phyloP scores from a whole-genome alignment of 2,113 vertebrate species.

The Callocephalon fimbriatum region DNA sequence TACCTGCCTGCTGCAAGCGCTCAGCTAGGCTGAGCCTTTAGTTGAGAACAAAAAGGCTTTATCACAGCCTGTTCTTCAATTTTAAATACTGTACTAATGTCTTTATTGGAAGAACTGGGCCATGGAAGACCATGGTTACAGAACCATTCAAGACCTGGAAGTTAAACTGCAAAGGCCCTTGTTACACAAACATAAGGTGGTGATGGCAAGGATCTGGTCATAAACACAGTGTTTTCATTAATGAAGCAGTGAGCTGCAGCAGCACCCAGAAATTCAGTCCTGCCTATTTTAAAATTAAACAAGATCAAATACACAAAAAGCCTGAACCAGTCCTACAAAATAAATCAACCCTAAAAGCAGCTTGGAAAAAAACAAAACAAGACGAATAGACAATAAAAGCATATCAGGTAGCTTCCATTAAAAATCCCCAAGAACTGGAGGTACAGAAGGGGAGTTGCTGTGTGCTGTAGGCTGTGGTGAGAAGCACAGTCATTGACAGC shows the following conservation, averaged over 20 bases:
- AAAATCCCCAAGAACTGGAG: accelerated
- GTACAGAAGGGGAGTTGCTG: accelerated
- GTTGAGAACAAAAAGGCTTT: background rate
- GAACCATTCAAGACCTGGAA: accelerated
- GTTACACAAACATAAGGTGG: accelerated
- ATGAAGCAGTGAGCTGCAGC: background rate
- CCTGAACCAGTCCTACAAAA: background rate
- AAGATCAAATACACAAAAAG: background rate
- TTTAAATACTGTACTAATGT: accelerated
- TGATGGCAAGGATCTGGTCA: background rate
- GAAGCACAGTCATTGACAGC: accelerated
- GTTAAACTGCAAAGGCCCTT: accelerated
- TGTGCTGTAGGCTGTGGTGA: accelerated
- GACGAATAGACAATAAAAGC: background rate
- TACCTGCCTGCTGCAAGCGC: accelerated
- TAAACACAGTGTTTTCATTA: accelerated
- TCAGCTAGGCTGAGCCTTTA: background rate
- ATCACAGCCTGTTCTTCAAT: accelerated
- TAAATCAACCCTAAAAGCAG: background rate
- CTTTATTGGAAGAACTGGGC: accelerated
- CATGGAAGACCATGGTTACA: accelerated
- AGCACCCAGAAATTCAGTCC: background rate
- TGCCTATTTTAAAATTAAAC: background rate
- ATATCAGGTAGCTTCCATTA: accelerated
- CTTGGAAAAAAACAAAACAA: background rate